Evolutionary conservation across 1,140 invertebrate genomes (phyloP), one percentile per base, ranked within the genome.

Genomic region (Littorina saxatilis): DNA sequence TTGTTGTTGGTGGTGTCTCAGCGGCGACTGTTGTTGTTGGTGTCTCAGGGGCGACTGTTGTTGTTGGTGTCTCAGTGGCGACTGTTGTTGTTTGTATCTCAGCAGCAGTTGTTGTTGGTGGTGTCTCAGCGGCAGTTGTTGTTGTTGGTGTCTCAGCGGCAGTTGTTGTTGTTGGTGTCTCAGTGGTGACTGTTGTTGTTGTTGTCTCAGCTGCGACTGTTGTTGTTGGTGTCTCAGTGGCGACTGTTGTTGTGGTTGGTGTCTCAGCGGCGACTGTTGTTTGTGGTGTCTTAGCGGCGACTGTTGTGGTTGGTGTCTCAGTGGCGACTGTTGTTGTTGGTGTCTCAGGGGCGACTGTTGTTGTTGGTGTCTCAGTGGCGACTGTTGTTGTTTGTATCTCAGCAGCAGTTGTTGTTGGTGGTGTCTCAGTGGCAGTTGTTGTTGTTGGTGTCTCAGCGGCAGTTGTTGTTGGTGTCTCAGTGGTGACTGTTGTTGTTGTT

Each of bases 131-230:
- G 55, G 23, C 50, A n/a, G n/a, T 61, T 61, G 82, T 47, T 74
- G 68, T 23, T 58, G 70, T 43, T 73, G 52, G 17, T n/a, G 37
- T 47, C n/a, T 9, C 20, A n/a, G n/a, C n/a, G n/a, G n/a, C n/a
- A 15, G 75, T 58, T 43, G 61, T 52, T 50, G 82, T 43, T 40
- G 39, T 29, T 63, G 70, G 61, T 27, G 55, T 29, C 7, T 27
- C 39, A 17, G 82, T 63, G 40, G 23, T 35, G 35, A 70, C 47
- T 63, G 82, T n/a, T n/a, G n/a, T n/a, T n/a, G n/a, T 39, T 29
- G 82, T 17, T 80, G 37, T 50, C 52, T 37, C 13, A 3, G n/a
- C n/a, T n/a, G 27, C 29, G 5, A 32, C 43, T 35, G 50, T 52
- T 79, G 77, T 61, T 40, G 63, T 29, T 79, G 52, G 58, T 58